These are phyloP conservation scores for Semotilus atromaculatus DNA, from an alignment of 2,797 vertebrate genomes.

Conservation along the genomic window DNA sequence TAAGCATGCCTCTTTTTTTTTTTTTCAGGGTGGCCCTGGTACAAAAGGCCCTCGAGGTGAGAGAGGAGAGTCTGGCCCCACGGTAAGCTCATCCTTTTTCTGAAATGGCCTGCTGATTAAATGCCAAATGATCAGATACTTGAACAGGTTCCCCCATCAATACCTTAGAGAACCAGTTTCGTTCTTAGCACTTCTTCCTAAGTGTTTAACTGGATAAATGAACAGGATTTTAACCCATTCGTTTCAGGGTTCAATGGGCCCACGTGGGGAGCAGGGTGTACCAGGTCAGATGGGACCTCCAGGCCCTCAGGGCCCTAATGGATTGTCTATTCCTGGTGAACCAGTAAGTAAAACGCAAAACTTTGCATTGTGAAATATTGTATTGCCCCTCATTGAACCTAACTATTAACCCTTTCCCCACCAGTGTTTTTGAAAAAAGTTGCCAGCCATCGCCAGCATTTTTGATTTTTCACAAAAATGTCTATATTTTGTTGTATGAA, in stretches of 20 bases:
- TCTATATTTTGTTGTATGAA: too few relatives aligned
- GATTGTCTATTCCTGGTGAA: slow-evolving; percentile 94
- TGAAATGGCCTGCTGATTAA: background rate
- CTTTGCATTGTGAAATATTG: background rate
- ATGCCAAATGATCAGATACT: slow-evolving; percentile 10
- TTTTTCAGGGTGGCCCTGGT: slow-evolving; percentile 89
- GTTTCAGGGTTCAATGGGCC: slow-evolving; percentile 86
- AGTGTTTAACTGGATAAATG: background rate
- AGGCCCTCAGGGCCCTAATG: slow-evolving; percentile 95
- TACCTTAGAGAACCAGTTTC: background rate
- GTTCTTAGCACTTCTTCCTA: background rate
- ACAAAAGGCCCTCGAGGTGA: slow-evolving; percentile 95
- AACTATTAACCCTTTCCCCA: background rate
- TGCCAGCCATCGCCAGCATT: too few relatives aligned
- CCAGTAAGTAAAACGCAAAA: slow-evolving; percentile 82
- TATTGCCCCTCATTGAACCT: background rate
- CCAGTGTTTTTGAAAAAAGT: too few relatives aligned
- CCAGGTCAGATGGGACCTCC: slow-evolving; percentile 92
- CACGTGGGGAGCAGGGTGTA: slow-evolving; percentile 88
- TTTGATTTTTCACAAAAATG: too few relatives aligned
- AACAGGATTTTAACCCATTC: background rate
- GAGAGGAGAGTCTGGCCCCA: slow-evolving; percentile 85
- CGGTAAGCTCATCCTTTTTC: slow-evolving; percentile 82
- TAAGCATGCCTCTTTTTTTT: slow-evolving; percentile 55
- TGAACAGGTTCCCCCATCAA: background rate